Percentiles rank a stretch among this genome's conserved stretches.
Conservation (phyloP, 2,113 vertebrate species). For the Clarias macrocephalus region DNA sequence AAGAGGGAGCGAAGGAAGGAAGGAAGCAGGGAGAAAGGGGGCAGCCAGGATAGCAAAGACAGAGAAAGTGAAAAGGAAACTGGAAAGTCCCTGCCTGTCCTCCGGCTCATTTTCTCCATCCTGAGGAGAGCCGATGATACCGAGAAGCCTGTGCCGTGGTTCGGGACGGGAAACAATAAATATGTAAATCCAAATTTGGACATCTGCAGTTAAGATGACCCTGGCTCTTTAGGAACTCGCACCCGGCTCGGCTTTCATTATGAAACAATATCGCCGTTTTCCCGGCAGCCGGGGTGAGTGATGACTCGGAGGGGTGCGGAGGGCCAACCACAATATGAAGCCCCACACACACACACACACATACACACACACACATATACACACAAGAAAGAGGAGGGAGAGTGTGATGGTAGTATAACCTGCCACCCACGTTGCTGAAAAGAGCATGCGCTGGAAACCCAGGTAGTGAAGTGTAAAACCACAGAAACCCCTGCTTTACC, state of each 20-base stretch:
- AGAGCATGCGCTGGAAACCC: conserved; percentile 89
- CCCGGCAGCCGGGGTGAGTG: conserved; percentile 85
- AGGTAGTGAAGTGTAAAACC: conserved; percentile 95
- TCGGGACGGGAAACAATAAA: conserved; percentile 74
- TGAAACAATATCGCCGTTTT: conserved; percentile 98
- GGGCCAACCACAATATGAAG: conserved; percentile 95
- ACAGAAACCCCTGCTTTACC: conserved; percentile 89
- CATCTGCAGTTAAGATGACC: conserved; percentile 84
- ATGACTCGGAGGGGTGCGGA: conserved; percentile 92
- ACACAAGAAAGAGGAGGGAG: conserved; percentile 46
- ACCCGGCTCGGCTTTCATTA: conserved; percentile 81
- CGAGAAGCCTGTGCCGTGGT: conserved; percentile 36
- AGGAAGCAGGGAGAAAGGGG: neutral
- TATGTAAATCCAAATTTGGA: conserved; percentile 84
- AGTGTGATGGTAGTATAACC: conserved; percentile 88
- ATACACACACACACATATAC: conserved; percentile 2
- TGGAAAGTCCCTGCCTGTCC: conserved; percentile 58
- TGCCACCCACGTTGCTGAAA: conserved; percentile 98
- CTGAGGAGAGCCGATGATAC: neutral
- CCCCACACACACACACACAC: neutral
- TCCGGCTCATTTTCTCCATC: conserved; percentile 69
- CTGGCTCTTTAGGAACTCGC: conserved; percentile 81
- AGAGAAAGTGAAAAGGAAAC: conserved; percentile 46
- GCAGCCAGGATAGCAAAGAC: conserved; percentile 42
- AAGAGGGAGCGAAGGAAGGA: conserved; percentile 23